A percentile compares a stretch with the other conserved stretches of the same genome.
Conservation (phyloP, 2,888 invertebrate genomes). For the Griposia aprilina region DNA sequence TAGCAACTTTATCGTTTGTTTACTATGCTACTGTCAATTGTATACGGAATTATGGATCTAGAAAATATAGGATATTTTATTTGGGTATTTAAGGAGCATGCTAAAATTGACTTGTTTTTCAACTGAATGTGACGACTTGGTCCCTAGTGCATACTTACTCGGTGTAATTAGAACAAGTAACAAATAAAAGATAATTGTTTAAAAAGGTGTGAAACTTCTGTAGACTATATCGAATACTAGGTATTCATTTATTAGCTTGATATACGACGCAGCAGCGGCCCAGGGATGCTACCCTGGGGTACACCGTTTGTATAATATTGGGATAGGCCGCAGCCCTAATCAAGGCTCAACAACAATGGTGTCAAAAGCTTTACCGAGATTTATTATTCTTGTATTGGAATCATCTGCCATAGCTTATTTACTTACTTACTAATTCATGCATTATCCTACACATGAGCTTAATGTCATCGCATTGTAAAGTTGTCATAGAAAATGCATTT, state of each 20-base stretch:
- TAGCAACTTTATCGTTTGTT: constrained; percentile 46
- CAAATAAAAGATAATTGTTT: constrained; percentile 4
- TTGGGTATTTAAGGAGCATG: not conserved
- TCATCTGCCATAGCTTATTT: not conserved
- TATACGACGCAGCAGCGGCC: not conserved
- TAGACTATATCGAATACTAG: not conserved
- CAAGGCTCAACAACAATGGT: not conserved
- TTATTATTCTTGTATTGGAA: not conserved
- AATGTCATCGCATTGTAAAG: constrained; percentile 8
- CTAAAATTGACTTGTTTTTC: not conserved
- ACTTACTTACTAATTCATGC: not conserved
- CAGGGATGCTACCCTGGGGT: not conserved
- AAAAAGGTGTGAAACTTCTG: not conserved
- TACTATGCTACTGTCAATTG: constrained; percentile 36
- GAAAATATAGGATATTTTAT: not conserved
- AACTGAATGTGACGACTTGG: not conserved
- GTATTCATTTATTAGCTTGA: not conserved
- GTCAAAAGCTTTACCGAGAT: constrained; percentile 12
- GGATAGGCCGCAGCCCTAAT: not conserved
- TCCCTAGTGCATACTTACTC: not conserved
- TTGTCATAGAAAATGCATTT: constrained; percentile 27
- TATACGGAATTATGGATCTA: constrained; percentile 1
- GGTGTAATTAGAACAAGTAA: not conserved
- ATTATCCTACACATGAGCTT: not conserved
- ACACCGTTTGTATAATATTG: not conserved